Percentiles rank a stretch among this genome's conserved stretches.
Conservation (phyloP, 2,888 invertebrate species). For the Perizoma affinitatum region DNA sequence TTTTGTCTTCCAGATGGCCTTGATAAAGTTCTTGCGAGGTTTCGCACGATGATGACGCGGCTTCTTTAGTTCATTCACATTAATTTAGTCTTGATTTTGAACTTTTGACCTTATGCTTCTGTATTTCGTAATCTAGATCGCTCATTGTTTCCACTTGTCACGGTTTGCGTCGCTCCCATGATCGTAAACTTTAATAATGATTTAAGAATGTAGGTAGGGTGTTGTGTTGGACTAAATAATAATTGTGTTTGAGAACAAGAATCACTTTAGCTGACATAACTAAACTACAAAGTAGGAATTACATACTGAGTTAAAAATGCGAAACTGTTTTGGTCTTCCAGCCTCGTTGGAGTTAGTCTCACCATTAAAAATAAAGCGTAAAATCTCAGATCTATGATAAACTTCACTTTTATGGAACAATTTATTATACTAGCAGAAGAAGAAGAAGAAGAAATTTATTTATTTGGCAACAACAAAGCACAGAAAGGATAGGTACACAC, state of each 20-base stretch:
- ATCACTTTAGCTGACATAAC: not conserved
- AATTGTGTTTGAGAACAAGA: not conserved
- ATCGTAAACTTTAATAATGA: conserved; percentile 31
- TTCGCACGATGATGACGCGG: conserved; percentile 50
- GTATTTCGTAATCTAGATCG: conserved; percentile 30
- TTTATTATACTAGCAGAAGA: too few species aligned
- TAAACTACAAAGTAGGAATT: too few species aligned
- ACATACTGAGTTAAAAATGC: too few species aligned
- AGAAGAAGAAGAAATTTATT: too few species aligned
- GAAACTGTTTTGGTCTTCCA: too few species aligned
- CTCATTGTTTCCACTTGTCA: conserved; percentile 27
- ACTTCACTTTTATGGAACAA: too few species aligned
- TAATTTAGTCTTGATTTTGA: conserved; percentile 39
- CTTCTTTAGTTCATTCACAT: conserved; percentile 55
- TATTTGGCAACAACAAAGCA: too few species aligned
- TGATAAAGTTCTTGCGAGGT: conserved; percentile 37
- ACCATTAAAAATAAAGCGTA: too few species aligned
- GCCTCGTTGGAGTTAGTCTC: too few species aligned
- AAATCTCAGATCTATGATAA: too few species aligned
- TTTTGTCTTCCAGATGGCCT: conserved; percentile 30
- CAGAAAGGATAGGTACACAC: too few species aligned
- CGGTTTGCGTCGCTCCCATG: conserved; percentile 29
- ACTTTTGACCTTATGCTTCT: conserved; percentile 42
- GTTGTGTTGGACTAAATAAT: conserved; percentile 13
- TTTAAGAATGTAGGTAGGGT: conserved; percentile 21